These are phyloP conservation scores for Eulemur macaco DNA, from an alignment of 2,113 vertebrate species.

Conservation along the genomic window DNA sequence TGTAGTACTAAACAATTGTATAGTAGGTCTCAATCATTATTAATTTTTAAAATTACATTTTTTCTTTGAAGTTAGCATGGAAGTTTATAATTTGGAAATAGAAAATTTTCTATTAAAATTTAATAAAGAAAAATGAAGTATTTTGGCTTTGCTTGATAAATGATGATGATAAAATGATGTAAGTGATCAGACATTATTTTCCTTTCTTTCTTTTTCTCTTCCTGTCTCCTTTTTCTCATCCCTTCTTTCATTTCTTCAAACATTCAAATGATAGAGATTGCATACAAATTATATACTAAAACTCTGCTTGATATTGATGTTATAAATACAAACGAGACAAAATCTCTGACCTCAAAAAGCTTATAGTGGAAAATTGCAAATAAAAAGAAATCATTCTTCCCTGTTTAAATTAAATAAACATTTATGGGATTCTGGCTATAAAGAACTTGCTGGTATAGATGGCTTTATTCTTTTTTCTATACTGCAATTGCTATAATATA, in stretches of 20 bases:
- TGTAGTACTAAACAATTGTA: background rate
- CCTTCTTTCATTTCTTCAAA: background rate
- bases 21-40: background rate
- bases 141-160: background rate
- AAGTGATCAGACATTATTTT: background rate
- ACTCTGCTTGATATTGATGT: background rate
- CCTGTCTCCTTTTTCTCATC: rapidly evolving
- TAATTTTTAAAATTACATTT: background rate
- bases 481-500: background rate
- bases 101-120: background rate
- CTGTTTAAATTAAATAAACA: background rate
- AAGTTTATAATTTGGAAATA: background rate
- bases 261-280: background rate
- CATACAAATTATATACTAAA: background rate
- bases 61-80: background rate
- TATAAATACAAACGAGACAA: background rate
- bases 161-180: background rate
- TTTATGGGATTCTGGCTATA: background rate
- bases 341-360: background rate
- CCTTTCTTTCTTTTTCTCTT: background rate
- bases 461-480: background rate
- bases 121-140: background rate
- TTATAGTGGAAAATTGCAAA: background rate
- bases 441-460: background rate
- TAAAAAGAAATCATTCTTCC: background rate